A percentile compares a stretch with the other conserved stretches of the same genome.
phyloP scores from a whole-genome alignment of 2,888 invertebrate species.

The Ceriagrion tenellum region DNA sequence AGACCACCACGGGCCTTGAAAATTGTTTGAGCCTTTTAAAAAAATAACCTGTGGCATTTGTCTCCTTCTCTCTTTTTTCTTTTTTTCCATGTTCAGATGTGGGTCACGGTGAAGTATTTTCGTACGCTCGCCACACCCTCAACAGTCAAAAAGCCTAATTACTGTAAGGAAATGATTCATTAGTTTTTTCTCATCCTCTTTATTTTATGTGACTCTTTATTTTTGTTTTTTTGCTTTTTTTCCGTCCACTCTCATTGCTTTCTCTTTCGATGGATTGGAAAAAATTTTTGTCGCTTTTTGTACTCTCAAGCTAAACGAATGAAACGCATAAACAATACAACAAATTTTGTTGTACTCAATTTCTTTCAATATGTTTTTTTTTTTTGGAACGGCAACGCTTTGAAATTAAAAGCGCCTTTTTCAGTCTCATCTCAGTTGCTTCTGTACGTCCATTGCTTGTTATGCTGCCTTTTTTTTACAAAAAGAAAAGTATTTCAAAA shows the following conservation, averaged over 20 bases:
- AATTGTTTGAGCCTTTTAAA: slow-evolving; percentile 58
- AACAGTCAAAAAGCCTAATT: slow-evolving; percentile 66
- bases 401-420: slow-evolving; percentile 53
- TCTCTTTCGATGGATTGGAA: slow-evolving; percentile 62
- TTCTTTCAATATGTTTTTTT: not conserved
- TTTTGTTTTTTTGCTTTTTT: slow-evolving; percentile 35
- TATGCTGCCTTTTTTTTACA: slow-evolving; percentile 44
- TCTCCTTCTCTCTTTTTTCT: slow-evolving; percentile 64
- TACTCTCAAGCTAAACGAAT: slow-evolving; percentile 48
- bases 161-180: slow-evolving; percentile 67
- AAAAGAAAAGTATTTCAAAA: slow-evolving; percentile 37
- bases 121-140: slow-evolving; percentile 64
- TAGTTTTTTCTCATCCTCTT: slow-evolving; percentile 64
- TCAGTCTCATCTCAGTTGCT: slow-evolving; percentile 55
- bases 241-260: slow-evolving; percentile 47
- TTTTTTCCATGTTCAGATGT: slow-evolving; percentile 66
- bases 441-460: slow-evolving; percentile 53
- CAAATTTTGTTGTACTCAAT: not conserved
- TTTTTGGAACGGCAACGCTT: slow-evolving; percentile 40
- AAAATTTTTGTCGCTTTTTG: slow-evolving; percentile 47
- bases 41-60: slow-evolving; percentile 62
- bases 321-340: slow-evolving; percentile 43
- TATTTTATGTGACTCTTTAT: slow-evolving; percentile 35
- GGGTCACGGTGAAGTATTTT: slow-evolving; percentile 67
- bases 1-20: slow-evolving; percentile 41